Percentiles rank a stretch among this genome's conserved stretches.
Evolutionary conservation across 2,113 vertebrate species (phyloP).

Genomic region (Corythornis madagascariensis): DNA sequence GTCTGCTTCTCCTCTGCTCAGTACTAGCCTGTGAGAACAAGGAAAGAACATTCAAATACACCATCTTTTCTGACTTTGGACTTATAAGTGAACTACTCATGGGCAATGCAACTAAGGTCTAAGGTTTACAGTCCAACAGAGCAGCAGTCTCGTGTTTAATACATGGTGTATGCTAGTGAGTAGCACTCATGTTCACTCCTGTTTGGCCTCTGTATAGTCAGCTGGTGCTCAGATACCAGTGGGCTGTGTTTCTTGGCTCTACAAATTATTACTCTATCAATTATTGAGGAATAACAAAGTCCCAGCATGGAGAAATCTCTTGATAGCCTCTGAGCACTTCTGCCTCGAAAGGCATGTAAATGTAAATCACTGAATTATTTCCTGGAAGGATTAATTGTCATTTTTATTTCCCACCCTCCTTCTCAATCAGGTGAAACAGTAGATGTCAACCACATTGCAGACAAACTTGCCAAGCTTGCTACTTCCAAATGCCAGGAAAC

Average conservation of each 20-base stretch:
- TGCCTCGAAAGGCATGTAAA: neutral
- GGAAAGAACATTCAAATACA: neutral
- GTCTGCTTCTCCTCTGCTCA: neutral
- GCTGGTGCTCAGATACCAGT: neutral
- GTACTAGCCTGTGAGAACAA: neutral
- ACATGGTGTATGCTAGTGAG: neutral
- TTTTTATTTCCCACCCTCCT: neutral
- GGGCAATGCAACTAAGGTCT: neutral
- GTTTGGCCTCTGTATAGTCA: neutral
- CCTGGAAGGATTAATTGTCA: neutral
- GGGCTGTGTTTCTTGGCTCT: neutral
- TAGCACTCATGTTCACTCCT: neutral
- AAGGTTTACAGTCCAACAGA: neutral
- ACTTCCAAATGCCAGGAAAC: neutral
- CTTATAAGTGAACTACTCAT: neutral
- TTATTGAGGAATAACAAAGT: neutral
- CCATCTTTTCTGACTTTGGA: neutral
- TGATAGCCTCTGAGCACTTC: neutral
- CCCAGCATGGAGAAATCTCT: neutral
- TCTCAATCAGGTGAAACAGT: neutral
- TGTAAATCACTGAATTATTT: neutral
- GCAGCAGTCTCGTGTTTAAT: neutral
- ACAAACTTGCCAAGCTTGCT: constrained; percentile 23
- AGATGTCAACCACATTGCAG: neutral
- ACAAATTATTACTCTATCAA: neutral